A percentile compares a stretch with the other conserved stretches of the same genome.
These are phyloP conservation scores for Epiblema foenella DNA, from an alignment of 2,888 invertebrate species.

Conservation along the genomic window DNA sequence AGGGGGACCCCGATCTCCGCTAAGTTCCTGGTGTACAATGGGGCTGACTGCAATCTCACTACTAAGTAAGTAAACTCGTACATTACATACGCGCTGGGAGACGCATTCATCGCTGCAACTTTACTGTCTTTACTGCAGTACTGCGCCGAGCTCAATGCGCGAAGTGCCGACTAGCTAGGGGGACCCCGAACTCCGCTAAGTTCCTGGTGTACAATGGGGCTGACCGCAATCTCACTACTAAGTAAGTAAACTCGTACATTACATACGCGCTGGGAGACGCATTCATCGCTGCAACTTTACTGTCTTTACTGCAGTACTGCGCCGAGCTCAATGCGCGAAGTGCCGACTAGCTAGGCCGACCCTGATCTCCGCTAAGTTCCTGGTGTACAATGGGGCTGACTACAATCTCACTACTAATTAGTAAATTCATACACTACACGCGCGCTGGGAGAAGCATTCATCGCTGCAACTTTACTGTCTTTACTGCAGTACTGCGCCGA, in stretches of 20 bases:
- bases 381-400: slow-evolving; percentile 86
- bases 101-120: slow-evolving; percentile 91
- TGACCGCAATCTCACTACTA: slow-evolving; percentile 87
- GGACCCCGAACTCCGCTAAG: slow-evolving; percentile 89
- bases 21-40: slow-evolving; percentile 86
- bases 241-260: slow-evolving; percentile 68
- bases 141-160: slow-evolving; percentile 92
- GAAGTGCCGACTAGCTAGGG: slow-evolving; percentile 91
- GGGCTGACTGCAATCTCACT: slow-evolving; percentile 88
- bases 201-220: slow-evolving; percentile 88
- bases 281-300: slow-evolving; percentile 92
- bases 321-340: slow-evolving; percentile 94
- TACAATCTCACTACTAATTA: slow-evolving; percentile 87
- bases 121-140: slow-evolving; percentile 93
- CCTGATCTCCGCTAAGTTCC: slow-evolving; percentile 89
- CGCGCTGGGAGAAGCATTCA: slow-evolving; percentile 75
- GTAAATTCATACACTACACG: slow-evolving; percentile 45
- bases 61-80: slow-evolving; percentile 81
- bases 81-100: neutral
- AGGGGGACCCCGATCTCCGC: slow-evolving; percentile 90
- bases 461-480: slow-evolving; percentile 93
- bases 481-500: slow-evolving; percentile 94
- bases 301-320: slow-evolving; percentile 93
- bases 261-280: slow-evolving; percentile 58
- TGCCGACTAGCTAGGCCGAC: slow-evolving; percentile 90